These are phyloP conservation scores for Serripes groenlandicus DNA, from an alignment of 2,888 invertebrate genomes.

Conservation along the genomic window DNA sequence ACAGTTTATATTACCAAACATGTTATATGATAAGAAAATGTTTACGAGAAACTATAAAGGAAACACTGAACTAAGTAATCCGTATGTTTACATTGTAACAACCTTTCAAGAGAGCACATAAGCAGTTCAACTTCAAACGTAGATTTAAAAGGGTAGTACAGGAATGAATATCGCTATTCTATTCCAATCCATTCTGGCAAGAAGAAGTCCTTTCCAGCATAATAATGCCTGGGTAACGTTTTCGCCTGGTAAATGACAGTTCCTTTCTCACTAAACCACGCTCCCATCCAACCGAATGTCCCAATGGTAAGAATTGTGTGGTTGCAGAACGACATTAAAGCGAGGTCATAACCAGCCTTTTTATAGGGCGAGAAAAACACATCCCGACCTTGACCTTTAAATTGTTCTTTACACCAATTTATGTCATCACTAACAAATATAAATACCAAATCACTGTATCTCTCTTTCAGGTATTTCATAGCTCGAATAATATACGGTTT, in stretches of 20 bases:
- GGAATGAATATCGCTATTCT: too few relatives aligned
- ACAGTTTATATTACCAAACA: too few relatives aligned
- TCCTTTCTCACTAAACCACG: slow-evolving; percentile 3
- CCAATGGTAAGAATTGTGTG: slow-evolving; percentile 1
- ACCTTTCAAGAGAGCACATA: too few relatives aligned
- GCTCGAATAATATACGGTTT: neutral
- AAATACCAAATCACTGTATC: neutral
- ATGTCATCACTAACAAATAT: slow-evolving; percentile 9
- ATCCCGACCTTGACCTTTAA: neutral
- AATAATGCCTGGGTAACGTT: neutral
- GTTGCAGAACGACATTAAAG: neutral
- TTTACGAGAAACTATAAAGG: too few relatives aligned
- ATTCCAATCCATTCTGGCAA: neutral
- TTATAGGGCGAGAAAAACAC: neutral
- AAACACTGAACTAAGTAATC: too few relatives aligned
- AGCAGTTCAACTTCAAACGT: too few relatives aligned
- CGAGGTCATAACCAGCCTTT: neutral
- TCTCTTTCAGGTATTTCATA: neutral
- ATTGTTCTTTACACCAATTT: neutral
- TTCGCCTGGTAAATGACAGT: neutral
- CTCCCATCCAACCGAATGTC: slow-evolving; percentile 13
- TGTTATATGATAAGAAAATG: too few relatives aligned
- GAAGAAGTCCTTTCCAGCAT: slow-evolving; percentile 2
- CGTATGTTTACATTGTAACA: too few relatives aligned
- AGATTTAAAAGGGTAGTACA: too few relatives aligned